A percentile compares a stretch with the other conserved stretches of the same genome.
phyloP scores from a whole-genome alignment of 2,888 invertebrate species.

The Dysmachus trigonus region DNA sequence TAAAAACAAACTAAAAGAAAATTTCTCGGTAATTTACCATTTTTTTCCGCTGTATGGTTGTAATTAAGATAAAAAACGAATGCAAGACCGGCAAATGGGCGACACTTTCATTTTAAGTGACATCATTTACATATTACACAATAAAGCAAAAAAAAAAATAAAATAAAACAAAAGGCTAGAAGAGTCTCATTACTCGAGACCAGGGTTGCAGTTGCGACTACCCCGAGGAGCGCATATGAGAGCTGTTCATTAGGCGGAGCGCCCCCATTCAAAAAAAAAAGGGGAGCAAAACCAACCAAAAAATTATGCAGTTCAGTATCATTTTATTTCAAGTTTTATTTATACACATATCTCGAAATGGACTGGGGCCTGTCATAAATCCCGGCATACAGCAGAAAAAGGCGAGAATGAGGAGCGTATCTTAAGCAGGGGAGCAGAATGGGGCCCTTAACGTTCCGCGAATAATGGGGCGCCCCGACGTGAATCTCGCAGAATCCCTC shows the following conservation, averaged over 20 bases:
- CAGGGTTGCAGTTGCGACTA: background rate
- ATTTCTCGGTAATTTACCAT: background rate
- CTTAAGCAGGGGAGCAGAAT: background rate
- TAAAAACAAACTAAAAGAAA: background rate
- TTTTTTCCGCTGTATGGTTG: background rate
- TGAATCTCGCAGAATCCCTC: background rate
- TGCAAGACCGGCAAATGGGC: background rate
- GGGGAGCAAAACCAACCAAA: background rate
- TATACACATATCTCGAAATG: background rate
- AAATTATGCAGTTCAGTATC: background rate
- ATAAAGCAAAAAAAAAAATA: constrained; percentile 32
- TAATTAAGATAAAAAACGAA: constrained; percentile 31
- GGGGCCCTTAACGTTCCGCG: too few relatives aligned
- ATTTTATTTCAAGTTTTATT: background rate
- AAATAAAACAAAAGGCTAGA: constrained; percentile 43
- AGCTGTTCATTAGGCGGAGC: constrained; percentile 1
- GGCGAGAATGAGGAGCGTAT: background rate
- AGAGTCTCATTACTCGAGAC: constrained; percentile 44
- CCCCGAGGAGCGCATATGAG: background rate
- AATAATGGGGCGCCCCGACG: background rate
- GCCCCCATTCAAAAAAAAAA: background rate
- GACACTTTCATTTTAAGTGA: constrained; percentile 42
- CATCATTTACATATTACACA: constrained; percentile 48
- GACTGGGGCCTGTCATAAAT: background rate
- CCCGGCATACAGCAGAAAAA: background rate